Base-by-base conservation (phyloP, 2,888 invertebrate species). In the Drosophila fungiperda region DNA sequence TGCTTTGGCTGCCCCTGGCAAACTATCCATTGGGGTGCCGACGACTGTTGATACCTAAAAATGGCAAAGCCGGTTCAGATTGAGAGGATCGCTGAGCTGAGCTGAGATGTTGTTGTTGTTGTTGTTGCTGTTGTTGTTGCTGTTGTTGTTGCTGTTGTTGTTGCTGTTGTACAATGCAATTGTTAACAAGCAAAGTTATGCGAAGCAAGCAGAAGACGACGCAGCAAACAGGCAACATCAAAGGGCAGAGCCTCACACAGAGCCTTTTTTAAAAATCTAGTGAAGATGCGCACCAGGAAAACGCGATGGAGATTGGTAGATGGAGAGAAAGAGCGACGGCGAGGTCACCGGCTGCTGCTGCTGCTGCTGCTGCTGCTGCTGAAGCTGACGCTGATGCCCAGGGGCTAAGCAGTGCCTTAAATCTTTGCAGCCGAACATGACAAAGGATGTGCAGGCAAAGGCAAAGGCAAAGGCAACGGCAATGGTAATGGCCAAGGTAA, bases 141-240 rank as follows among this genome's bases (percentile, higher is more conserved):
- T 45, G 45, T 15, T 26, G 68, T 54, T 61, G 67, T 17, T 71
- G 70, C 48, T 70, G 65, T 67, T 71, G 70, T 58, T 68, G 76
- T 36, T 74, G 73, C 63, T 80, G 80, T 87, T 90, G 89, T 89
- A 87, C 85, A 89, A 89, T 87, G 89, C 87, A 90, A 90, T 89
- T 89, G 89, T 89, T 89, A 89, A 89, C 90, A 89, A 89, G 90
- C 90, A 79, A 90, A 88, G 82, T 82, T 87, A 87, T 87, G 89
- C 89, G 89, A 89, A 80, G 78, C 78, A 76, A 76, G 68, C 73
- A 58, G 69, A 68, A 65, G 74, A 75, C 72, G 72, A 77, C 67
- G 72, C 81, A 68, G 73, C 77, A 58, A 65, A 61, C 80, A 74
- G 73, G 80, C 83, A 80, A 83, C 73, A 77, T 80, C 79, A 82